Evolutionary conservation across 2,888 invertebrate species (phyloP), one percentile per base, ranked within the genome.

Genomic region (Vesta saturnalis): DNA sequence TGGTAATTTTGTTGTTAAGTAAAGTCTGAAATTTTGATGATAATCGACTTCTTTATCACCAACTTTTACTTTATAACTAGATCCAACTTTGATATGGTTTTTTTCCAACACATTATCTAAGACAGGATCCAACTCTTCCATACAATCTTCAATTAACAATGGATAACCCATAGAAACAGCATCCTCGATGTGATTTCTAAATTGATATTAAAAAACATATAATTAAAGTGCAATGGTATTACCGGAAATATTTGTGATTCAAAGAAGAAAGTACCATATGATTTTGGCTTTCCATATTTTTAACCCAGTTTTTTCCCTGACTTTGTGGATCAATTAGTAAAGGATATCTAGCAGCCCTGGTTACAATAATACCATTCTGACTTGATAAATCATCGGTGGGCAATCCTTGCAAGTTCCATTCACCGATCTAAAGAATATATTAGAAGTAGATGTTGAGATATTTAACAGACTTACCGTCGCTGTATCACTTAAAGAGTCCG

Each of bases 251-350:
- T 80, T 90, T 90, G 76, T 91, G 89, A 75, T 87, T 88, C 1
- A 91, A 82, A 0, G 89, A 86, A 1, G 90, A 89, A 1, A 90
- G 87, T 67, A 90, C 88, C 18, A 95, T 84, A 22, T 90, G 86
- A 78, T 91, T 92, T 30, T 87, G 85, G 74, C 87, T 90, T 80
- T 96, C 96, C 85, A 92, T 94, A 76, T 92, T 92, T 80, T 92
- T 94, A 63, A 96, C 93, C 96, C 96, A 96, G 15, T 87, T 85
- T 81, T 95, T 96, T 43, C 95, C 96, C 82, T 96, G 96, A n/a
- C 92, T 92, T 81, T 96, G 96, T 0, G 96, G 96, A 84, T 96
- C 96, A 66, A 96, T 95, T 1, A 96, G 86, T 21, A 96, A 83
- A 0, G 96, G 95, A 83, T 89, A 96, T 16, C 95, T 87, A 0